Base-by-base conservation (phyloP, 2,888 invertebrate species). In the Tanypteryx hageni region DNA sequence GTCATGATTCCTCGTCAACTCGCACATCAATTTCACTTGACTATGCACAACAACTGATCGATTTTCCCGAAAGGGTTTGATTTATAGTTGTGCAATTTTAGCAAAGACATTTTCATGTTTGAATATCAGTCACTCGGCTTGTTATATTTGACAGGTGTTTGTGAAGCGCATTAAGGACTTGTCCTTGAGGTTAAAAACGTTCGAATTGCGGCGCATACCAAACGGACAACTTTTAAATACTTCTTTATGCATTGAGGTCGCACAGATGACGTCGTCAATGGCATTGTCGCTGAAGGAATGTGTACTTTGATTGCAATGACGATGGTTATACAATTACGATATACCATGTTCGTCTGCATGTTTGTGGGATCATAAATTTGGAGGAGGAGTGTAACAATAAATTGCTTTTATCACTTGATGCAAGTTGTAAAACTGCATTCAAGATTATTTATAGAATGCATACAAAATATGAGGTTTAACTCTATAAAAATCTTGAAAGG, bases 1-100 rank as follows among this genome's bases (percentile, higher is more conserved):
- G 68, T 68, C 68, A 64, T 68, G 22, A 68, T 18, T 68, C 22
- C 18, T 22, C 76, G 22, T 68, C 8, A 11, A 27, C 76, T 76
- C 22, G 22, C 76, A 27, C 9, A 27, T 76, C 76, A 76, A 76
- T 76, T 76, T 44, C 13, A 76, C 22, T 76, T 76, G 22, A 4
- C 76, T 27, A 13, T 27, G 76, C 76, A 22, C 68, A 68, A n/a
- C 68, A 68, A 11, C 22, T 18, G 68, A 68, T 76, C 22, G 27
- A 76, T 76, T 76, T 76, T 76, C 27, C 22, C 27, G 13, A 9
- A 76, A 27, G 27, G 22, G 13, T 27, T 5, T 76, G 76, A 76
- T 76, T 76, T 27, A 76, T 76, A 76, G 76, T 27, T 13, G 76
- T 76, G 76, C 76, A 76, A 22, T 76, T 76, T 76, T 27, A 27